phyloP scores from a whole-genome alignment of 1,140 invertebrate species.

The Drosophila repleta region DNA sequence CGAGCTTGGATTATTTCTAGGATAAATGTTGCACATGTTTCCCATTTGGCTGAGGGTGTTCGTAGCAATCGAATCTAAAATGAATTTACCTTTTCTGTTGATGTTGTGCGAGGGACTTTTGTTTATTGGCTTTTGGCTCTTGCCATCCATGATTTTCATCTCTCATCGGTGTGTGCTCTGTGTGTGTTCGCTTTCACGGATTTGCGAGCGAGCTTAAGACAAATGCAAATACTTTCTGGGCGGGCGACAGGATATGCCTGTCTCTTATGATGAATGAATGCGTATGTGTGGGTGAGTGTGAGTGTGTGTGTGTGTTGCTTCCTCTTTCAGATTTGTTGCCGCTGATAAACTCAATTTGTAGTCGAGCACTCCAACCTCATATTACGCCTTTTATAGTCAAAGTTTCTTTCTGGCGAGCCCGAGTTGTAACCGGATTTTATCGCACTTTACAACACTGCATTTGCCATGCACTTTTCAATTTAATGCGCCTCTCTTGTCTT shows the following conservation, averaged over 20 bases:
- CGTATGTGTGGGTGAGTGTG: constrained; percentile 49
- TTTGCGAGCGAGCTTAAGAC: constrained; percentile 72
- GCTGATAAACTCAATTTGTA: constrained; percentile 78
- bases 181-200: constrained; percentile 61
- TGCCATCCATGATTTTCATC: not conserved
- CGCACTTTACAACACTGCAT: constrained; percentile 15
- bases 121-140: constrained; percentile 65
- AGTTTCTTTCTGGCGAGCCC: constrained; percentile 54
- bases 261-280: constrained; percentile 76
- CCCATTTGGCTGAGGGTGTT: not conserved
- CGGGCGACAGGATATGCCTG: constrained; percentile 13
- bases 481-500: constrained; percentile 26
- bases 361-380: constrained; percentile 6
- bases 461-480: constrained; percentile 59
- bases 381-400: constrained; percentile 66
- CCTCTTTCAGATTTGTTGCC: constrained; percentile 68
- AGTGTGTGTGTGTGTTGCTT: no score
- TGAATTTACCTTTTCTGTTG: constrained; percentile 76
- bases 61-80: constrained; percentile 72
- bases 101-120: constrained; percentile 70
- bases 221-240: constrained; percentile 63
- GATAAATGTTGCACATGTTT: constrained; percentile 73
- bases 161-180: constrained; percentile 27
- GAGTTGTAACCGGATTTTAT: constrained; percentile 49
- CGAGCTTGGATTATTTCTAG: constrained; percentile 34